These are phyloP conservation scores for Notolabrus celidotus DNA, from an alignment of 2,797 vertebrate species.

Conservation along the genomic window DNA sequence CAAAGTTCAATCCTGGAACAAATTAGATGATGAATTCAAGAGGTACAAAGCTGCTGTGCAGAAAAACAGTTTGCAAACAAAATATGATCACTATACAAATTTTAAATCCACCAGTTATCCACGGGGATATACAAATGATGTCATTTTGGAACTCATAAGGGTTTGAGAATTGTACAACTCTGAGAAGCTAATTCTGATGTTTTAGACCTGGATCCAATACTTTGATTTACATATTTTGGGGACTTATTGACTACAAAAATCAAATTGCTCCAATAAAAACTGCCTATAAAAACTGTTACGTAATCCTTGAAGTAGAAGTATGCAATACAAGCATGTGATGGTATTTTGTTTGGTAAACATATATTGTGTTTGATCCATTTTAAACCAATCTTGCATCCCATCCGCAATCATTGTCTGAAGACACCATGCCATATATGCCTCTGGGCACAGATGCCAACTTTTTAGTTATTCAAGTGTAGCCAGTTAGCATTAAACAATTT, in stretches of 20 bases:
- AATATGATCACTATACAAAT: background rate
- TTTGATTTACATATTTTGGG: background rate
- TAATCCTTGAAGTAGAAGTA: background rate
- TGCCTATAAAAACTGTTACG: background rate
- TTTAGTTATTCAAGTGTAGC: no score
- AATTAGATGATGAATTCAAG: background rate
- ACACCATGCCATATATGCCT: no score
- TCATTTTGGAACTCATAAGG: background rate
- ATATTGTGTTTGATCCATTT: no score
- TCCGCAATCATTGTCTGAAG: no score
- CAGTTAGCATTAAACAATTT: no score
- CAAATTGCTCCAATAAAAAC: no score
- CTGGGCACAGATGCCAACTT: no score
- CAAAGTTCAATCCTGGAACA: background rate
- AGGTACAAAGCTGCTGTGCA: background rate
- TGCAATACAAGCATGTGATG: no score
- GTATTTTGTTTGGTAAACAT: no score
- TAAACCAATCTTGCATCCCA: no score
- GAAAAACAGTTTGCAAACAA: background rate
- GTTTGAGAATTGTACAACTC: background rate
- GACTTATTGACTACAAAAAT: background rate
- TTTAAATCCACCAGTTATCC: background rate
- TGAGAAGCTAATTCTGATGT: background rate
- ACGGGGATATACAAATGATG: background rate
- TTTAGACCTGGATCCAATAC: background rate